These are phyloP conservation scores for Pristionchus arcanus DNA, from an alignment of 2,888 invertebrate genomes.

Conservation along the genomic window DNA sequence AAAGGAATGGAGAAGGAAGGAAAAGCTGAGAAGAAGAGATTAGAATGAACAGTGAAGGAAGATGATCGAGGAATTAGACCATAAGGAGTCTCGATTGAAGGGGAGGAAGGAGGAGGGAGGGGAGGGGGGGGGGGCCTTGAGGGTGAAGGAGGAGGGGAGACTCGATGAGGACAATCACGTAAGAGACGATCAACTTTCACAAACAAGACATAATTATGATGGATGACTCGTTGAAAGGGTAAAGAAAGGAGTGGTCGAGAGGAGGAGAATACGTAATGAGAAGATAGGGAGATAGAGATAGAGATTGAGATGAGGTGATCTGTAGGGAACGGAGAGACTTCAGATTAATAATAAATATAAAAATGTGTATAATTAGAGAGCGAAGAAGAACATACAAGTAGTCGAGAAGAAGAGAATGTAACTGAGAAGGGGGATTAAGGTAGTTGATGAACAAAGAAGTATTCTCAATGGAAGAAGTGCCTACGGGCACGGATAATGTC, in stretches of 20 bases:
- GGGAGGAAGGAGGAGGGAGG: not conserved
- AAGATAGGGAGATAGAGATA: constrained; percentile 3
- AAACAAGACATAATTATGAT: constrained; percentile 53
- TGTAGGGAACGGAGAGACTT: not conserved
- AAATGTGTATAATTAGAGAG: not conserved
- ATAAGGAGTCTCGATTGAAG: constrained; percentile 20
- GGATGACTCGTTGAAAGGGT: constrained; percentile 6
- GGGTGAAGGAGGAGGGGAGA: not conserved
- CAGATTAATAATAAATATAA: not conserved
- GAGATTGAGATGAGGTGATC: constrained; percentile 5
- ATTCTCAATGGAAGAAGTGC: not conserved
- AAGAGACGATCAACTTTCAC: constrained; percentile 52
- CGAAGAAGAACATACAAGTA: not conserved
- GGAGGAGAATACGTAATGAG: constrained; percentile 14
- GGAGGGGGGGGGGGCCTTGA: not conserved
- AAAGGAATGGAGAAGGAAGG: not conserved
- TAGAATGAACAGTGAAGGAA: constrained; percentile 10
- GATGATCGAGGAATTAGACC: constrained; percentile 40
- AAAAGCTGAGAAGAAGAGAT: constrained; percentile 2
- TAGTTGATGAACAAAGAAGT: not conserved
- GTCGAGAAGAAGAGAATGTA: not conserved
- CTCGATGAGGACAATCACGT: constrained; percentile 9
- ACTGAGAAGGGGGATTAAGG: not conserved
- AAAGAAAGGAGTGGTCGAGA: constrained; percentile 25
- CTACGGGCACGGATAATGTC: not conserved